Percentiles rank a stretch among this genome's conserved stretches.
phyloP scores from a whole-genome alignment of 2,797 vertebrate species.

The Amblyopsis hoosieri region DNA sequence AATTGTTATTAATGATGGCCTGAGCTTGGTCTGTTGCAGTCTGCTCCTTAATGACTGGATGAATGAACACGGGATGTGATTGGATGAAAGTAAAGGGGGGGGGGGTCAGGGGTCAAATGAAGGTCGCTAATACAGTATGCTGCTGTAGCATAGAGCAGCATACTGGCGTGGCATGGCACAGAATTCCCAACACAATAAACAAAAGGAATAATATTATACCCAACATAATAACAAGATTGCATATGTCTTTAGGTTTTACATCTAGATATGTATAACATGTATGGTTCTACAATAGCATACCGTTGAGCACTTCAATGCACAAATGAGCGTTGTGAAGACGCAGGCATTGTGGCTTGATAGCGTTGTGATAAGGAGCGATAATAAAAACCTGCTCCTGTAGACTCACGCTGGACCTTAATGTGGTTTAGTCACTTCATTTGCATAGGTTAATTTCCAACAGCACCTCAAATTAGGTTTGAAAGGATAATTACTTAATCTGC shows the following conservation, averaged over 20 bases:
- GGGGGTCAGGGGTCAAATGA: too few species aligned
- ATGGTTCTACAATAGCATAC: neutral
- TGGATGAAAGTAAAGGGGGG: too few species aligned
- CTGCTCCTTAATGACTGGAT: too few species aligned
- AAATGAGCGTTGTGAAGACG: conserved; percentile 10
- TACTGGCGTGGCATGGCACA: too few species aligned
- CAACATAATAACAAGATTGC: too few species aligned
- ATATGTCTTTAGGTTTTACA: neutral
- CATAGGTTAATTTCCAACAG: conserved; percentile 97
- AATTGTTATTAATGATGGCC: neutral
- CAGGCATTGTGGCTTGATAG: conserved; percentile 30
- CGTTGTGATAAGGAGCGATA: conserved; percentile 39
- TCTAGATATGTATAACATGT: neutral
- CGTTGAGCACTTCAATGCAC: neutral
- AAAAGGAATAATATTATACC: too few species aligned
- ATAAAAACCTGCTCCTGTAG: conserved; percentile 54
- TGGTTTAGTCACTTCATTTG: conserved; percentile 87
- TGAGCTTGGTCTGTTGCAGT: neutral
- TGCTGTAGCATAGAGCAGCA: too few species aligned
- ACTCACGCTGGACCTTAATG: conserved; percentile 72
- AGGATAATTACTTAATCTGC: conserved; percentile 95
- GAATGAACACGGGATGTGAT: too few species aligned
- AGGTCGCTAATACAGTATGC: too few species aligned
- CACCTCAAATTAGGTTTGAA: conserved; percentile 93
- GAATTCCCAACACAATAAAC: too few species aligned